Evolutionary conservation across 2,797 vertebrate genomes (phyloP), one percentile per base, ranked within the genome.

Genomic region (Pogonophryne albipinna): DNA sequence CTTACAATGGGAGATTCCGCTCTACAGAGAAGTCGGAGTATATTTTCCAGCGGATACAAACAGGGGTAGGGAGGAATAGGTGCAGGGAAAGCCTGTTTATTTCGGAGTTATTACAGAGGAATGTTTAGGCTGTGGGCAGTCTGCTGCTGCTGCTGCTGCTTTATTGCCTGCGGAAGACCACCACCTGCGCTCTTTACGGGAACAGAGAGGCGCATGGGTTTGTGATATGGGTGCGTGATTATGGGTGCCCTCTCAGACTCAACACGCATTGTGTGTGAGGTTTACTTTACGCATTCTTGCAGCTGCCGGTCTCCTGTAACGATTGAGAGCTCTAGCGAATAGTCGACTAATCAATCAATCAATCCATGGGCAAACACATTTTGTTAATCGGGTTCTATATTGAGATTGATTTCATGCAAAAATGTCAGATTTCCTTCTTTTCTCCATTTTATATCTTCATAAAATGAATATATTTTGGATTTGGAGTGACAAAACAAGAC

Each of bases 101-200:
- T 68, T 10, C 76, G 23, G 50, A 63, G 75, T 87, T 78, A 61
- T 86, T 84, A 71, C 57, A 66, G 34, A 86, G 82, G 86, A 91
- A 90, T 88, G 87, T 87, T 90, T 74, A 78, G 86, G 84, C 87
- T 90, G 85, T 65, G 85, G 72, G 74, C 76, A 63, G 71, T 71
- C 71, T 83, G 80, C 75, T 85, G 66, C 70, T 85, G 66, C 70
- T 85, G 76, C 68, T 74, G 67, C 76, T 79, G 76, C 15, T 86
- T 87, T 88, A 86, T 70, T 66, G 74, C 71, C 61, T 71, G 51
- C 4, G 65, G 82, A 85, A 63, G 88, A 89, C 82, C 84, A 85
- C 85, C 88, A 84, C 80, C 76, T 83, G 78, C 14, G 75, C 44
- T 73, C 77, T 82, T 65, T 61, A 71, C 51, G 72, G 19, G 17